These are phyloP conservation scores for Formica selysi DNA, from an alignment of 1,140 invertebrate species.

Conservation along the genomic window DNA sequence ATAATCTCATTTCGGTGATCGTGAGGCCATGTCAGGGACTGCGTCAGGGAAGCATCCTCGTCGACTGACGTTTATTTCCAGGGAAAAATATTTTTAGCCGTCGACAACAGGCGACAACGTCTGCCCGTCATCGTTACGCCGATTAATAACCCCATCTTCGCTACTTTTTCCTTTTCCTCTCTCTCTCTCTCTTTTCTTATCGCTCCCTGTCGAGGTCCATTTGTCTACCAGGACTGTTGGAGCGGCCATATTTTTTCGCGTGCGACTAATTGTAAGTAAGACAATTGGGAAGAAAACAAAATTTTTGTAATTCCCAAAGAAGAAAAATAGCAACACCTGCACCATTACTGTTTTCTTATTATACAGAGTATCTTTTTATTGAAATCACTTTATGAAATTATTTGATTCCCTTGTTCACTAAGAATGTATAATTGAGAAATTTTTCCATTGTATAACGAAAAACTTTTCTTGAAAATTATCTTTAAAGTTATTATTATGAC, in stretches of 20 bases:
- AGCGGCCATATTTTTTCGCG: conserved; percentile 27
- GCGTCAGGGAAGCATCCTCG: not conserved
- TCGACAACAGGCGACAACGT: conserved; percentile 43
- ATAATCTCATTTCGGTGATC: conserved; percentile 65
- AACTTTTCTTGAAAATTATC: not conserved
- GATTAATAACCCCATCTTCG: conserved; percentile 71
- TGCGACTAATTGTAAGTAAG: not conserved
- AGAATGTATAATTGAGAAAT: not conserved
- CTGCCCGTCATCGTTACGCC: conserved; percentile 59
- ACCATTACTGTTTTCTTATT: too few species aligned
- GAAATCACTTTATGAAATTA: conserved; percentile 7
- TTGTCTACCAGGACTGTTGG: conserved; percentile 41
- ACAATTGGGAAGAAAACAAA: conserved; percentile 13
- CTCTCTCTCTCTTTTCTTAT: not conserved
- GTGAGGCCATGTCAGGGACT: conserved; percentile 23
- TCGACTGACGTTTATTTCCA: conserved; percentile 61
- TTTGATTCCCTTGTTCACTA: not conserved
- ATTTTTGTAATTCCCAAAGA: conserved; percentile 9
- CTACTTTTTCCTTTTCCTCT: not conserved
- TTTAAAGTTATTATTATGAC: not conserved
- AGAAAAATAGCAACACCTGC: not conserved
- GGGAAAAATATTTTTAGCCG: conserved; percentile 71
- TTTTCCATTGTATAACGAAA: not conserved
- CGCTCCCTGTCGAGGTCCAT: conserved; percentile 11
- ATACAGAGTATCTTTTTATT: not conserved